phyloP scores from a whole-genome alignment of 2,113 vertebrate species.

The Trematocara stigmaticum region DNA sequence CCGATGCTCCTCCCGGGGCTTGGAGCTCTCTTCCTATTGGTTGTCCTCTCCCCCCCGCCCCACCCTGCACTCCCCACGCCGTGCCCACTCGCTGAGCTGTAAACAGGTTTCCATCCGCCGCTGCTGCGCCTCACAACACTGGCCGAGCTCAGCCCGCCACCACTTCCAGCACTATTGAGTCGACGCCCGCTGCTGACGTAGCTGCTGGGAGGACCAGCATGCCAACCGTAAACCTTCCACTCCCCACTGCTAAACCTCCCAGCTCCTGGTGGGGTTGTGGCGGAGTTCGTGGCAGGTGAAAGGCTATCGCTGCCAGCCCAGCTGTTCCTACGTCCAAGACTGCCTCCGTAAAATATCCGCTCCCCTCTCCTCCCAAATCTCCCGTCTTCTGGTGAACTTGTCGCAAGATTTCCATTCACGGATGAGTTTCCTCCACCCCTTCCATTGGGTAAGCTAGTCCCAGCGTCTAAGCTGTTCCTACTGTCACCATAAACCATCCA shows the following conservation, averaged over 20 bases:
- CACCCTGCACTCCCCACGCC: neutral
- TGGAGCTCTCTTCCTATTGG: neutral
- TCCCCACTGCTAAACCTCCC: neutral
- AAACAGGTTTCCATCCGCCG: constrained; percentile 1
- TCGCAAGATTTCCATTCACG: neutral
- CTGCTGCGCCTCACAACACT: constrained; percentile 6
- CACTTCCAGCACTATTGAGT: neutral
- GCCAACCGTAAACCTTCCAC: neutral
- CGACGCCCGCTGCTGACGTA: neutral
- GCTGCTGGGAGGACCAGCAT: neutral
- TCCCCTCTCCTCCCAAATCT: neutral
- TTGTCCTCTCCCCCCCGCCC: neutral
- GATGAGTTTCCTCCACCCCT: neutral
- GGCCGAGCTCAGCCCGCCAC: neutral
- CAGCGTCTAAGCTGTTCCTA: neutral
- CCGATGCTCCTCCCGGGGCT: neutral
- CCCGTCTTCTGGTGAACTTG: neutral
- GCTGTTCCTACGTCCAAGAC: neutral
- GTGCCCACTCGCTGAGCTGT: neutral
- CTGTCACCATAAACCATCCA: neutral
- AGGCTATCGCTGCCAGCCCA: neutral
- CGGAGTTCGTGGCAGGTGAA: neutral
- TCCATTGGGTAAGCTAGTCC: neutral
- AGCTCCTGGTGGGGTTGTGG: neutral
- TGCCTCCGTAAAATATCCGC: neutral